Base-by-base conservation (phyloP, 1,140 invertebrate genomes). In the Megathymus violae region DNA sequence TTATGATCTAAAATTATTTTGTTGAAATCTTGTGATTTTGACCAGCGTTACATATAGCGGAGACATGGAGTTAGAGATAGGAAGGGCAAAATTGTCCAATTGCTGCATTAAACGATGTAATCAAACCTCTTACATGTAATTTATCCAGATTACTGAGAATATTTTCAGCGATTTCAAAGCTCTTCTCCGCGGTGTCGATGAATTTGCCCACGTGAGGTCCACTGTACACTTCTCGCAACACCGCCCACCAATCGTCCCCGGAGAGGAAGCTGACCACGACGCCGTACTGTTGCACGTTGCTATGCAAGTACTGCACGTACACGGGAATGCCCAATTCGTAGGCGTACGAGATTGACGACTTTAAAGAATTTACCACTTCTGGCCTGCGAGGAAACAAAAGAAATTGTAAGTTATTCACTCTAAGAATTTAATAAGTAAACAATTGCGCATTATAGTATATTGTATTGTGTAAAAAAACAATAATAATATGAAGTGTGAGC, bases 221-320 rank as follows among this genome's bases (percentile, higher is more conserved):
- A 13, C 71, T 78, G 51, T 89, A 91, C 25, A 87, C 38, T 1
- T 54, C 25, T 11, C 75, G 78, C 0, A 91, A 34, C 2, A 72
- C 74, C 1, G 14, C 46, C 91, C 89, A 92, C 91, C 91, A 92
- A 58, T 91, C 75, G 0, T 70, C 75, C 0, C 87, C 89, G 0
- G 84, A 62, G 0, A 91, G 63, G 68, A 91, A 91, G 19, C 69
- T 76, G 0, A 88, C 14, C 1, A 87, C 69, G 5, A 91, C 46
- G 7, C 71, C 52, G 25, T 87, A 83, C 25, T 88, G 76, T 34
- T 82, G 70, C 0, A 91, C 16, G 43, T 74, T 86, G 10, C 67
- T 85, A 19, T 90, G 78, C 0, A 91, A 62, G 58, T 89, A 91
- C 63, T 89, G 82, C 11, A 91, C 67, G 64, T 89, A 91, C 4